Conservation (phyloP, 2,113 vertebrate genomes). For the Macroglossus sobrinus region DNA sequence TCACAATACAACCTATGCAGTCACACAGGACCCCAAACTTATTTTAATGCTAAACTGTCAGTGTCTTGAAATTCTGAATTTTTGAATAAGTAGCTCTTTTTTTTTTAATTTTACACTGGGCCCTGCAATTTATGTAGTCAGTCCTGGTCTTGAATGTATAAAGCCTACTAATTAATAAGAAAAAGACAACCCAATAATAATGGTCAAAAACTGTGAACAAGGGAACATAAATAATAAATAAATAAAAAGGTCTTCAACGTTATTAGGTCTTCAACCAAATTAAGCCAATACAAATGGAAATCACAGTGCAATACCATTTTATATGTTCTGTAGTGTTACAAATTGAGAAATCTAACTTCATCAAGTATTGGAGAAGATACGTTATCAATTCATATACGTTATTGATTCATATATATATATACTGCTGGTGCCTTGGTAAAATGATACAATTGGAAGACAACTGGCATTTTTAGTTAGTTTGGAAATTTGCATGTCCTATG, state of each 20-base stretch:
- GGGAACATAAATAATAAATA: background rate
- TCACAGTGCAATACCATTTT: background rate
- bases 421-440: background rate
- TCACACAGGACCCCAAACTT: background rate
- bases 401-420: background rate
- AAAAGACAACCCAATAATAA: background rate
- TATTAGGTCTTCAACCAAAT: background rate
- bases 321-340: background rate
- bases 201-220: background rate
- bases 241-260: background rate
- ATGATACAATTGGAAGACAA: background rate
- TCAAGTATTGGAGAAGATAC: background rate
- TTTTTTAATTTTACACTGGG: background rate
- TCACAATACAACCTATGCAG: background rate
- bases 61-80: slow-evolving; percentile 12
- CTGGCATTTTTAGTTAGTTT: background rate
- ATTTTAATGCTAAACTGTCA: background rate
- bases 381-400: background rate
- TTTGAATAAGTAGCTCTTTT: background rate
- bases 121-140: background rate
- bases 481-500: background rate
- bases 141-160: background rate
- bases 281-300: background rate
- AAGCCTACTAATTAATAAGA: background rate
- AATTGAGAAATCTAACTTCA: background rate